phyloP scores from a whole-genome alignment of 2,113 vertebrate species.

The Semnornis frantzii region DNA sequence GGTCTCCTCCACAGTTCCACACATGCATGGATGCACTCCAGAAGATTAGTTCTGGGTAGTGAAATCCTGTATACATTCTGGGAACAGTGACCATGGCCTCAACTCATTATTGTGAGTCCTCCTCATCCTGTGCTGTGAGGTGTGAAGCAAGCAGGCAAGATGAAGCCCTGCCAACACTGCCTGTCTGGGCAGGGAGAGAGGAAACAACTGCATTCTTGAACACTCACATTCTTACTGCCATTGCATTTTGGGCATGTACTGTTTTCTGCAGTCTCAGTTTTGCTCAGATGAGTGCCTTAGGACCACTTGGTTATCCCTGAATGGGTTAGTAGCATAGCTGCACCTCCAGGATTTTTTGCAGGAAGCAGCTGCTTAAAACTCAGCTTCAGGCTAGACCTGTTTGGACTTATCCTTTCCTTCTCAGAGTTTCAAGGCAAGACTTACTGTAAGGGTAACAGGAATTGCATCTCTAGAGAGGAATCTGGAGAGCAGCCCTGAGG shows the following conservation, averaged over 20 bases:
- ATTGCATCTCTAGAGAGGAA: neutral
- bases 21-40: slow-evolving; percentile 33
- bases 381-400: neutral
- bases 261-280: neutral
- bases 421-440: neutral
- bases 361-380: neutral
- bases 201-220: slow-evolving; percentile 35
- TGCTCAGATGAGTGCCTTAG: neutral
- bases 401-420: neutral
- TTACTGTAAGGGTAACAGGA: neutral
- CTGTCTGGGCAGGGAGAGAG: slow-evolving; percentile 1
- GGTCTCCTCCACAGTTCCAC: slow-evolving; percentile 45
- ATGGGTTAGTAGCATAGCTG: neutral
- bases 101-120: slow-evolving; percentile 16
- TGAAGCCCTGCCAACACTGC: neutral
- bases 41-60: slow-evolving; percentile 47
- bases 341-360: neutral
- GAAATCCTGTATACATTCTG: slow-evolving; percentile 24
- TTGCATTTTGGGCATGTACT: slow-evolving; percentile 1
- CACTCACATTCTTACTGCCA: slow-evolving; percentile 17
- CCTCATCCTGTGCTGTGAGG: neutral
- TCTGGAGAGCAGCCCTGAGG: neutral
- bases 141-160: neutral
- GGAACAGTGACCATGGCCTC: slow-evolving; percentile 28
- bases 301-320: neutral